Base-by-base conservation (phyloP, 2,888 invertebrate species). In the Tortrix viridana region DNA sequence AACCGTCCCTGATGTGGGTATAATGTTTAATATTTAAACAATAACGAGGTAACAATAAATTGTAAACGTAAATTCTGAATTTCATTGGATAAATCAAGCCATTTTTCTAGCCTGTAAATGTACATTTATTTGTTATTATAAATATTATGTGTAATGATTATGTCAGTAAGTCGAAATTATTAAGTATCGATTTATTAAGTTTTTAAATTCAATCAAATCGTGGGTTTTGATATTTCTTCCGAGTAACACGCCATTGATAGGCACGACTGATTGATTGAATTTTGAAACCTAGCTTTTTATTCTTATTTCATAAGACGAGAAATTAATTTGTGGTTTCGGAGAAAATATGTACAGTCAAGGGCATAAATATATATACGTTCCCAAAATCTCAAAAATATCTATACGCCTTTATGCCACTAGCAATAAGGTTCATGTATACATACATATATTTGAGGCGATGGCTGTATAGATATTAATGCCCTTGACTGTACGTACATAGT, bases 21-120 rank as follows among this genome's bases (percentile, higher is more conserved):
- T 7, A 32, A 19, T 50, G 50, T 50, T 32, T 50, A 32, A 37
- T 20, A 32, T 5, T 20, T 50, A 50, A 50, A 50, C 22, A 20
- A n/a, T 22, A 41, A 22, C 53, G 14, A 19, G 9, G 9, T 12
- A 16, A 1, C 41, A 22, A 41, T 37, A 50, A 50, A 37, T 7
- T 41, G 22, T 38, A 22, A 23, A 38, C 14, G 20, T 14, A 20
- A 22, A 41, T 16, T 14, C 41, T 41, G 41, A 41, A 16, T 20
- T 22, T 20, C 12, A 20, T 37, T 41, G 19, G 19, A 46, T 7
- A 19, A 62, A 53, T 16, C 53, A 41, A 53, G 61, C 61, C 61
- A 56, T 56, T 62, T 44, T 16, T 55, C 55, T 62, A 62, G 61
- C 61, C 55, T 50, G 32, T 44, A 53, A 41, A 43, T 44, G 7